Conservation (phyloP, 2,888 invertebrate genomes). For the Operophtera brumata region DNA sequence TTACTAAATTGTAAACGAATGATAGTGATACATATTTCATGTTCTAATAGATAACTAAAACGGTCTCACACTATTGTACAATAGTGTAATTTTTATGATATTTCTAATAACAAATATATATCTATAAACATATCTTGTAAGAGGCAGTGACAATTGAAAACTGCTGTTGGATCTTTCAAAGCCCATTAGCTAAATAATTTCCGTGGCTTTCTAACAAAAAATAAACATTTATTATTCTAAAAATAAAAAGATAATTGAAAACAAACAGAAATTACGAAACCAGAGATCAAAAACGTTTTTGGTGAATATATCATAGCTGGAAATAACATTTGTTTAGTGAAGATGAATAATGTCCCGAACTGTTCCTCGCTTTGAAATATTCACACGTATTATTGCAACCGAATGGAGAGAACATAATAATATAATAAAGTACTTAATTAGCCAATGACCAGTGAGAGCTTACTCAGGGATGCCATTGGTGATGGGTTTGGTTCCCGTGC, state of each 20-base stretch:
- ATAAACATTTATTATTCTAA: conserved; percentile 59
- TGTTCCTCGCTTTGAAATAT: conserved; percentile 70
- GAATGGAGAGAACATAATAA: conserved; percentile 34
- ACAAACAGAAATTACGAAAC: conserved; percentile 60
- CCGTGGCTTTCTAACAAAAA: conserved; percentile 53
- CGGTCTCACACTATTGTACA: conserved; percentile 18
- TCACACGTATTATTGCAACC: conserved; percentile 68
- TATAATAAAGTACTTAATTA: conserved; percentile 24
- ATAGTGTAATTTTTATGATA: conserved; percentile 11
- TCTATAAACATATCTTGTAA: conserved; percentile 51
- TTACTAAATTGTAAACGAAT: conserved; percentile 40
- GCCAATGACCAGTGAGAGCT: conserved; percentile 14
- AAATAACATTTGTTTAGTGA: conserved; percentile 42
- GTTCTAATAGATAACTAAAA: conserved; percentile 20
- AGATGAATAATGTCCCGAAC: conserved; percentile 59
- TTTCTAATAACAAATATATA: conserved; percentile 20
- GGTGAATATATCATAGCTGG: conserved; percentile 72
- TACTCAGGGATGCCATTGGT: conserved; percentile 65
- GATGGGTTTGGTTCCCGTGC: conserved; percentile 47
- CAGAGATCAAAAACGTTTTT: conserved; percentile 67
- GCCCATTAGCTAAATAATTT: conserved; percentile 46
- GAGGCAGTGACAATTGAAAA: conserved; percentile 45
- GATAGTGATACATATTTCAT: conserved; percentile 33
- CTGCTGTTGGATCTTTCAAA: conserved; percentile 25
- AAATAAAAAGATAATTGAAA: conserved; percentile 43